Percentiles rank a stretch among this genome's conserved stretches.
Evolutionary conservation across 2,888 invertebrate genomes (phyloP).

Genomic region (Nephrotoma flavescens): DNA sequence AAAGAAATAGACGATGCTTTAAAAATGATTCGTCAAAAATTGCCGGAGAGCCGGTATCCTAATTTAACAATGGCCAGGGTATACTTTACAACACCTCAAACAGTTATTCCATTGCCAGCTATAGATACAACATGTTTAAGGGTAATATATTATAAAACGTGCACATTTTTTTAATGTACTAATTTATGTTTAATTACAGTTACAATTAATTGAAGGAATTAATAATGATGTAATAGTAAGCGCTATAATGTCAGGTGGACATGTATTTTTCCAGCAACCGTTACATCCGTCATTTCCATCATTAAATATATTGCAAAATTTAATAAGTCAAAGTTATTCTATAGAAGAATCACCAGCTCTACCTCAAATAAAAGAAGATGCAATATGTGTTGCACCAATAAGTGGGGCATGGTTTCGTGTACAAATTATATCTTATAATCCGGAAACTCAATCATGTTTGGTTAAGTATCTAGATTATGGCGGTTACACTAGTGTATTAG

Average conservation of each 20-base stretch:
- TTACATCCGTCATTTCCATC: slow-evolving; percentile 86
- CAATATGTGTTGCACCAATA: slow-evolving; percentile 76
- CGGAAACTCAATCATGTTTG: slow-evolving; percentile 55
- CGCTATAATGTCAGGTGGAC: slow-evolving; percentile 70
- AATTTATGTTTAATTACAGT: slow-evolving; percentile 33
- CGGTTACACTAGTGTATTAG: slow-evolving; percentile 70
- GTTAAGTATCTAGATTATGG: slow-evolving; percentile 92
- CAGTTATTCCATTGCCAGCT: slow-evolving; percentile 28
- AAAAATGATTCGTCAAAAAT: slow-evolving; percentile 68
- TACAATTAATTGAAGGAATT: slow-evolving; percentile 79
- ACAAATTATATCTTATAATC: slow-evolving; percentile 56
- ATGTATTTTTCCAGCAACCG: slow-evolving; percentile 90
- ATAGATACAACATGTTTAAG: slow-evolving; percentile 31
- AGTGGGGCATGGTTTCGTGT: slow-evolving; percentile 78
- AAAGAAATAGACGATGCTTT: slow-evolving; percentile 68
- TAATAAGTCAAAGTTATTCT: slow-evolving; percentile 72
- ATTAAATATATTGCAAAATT: slow-evolving; percentile 61
- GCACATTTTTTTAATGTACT: slow-evolving; percentile 6
- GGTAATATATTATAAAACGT: slow-evolving; percentile 21
- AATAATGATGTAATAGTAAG: slow-evolving; percentile 87
- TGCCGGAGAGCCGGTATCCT: slow-evolving; percentile 68
- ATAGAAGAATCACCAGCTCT: slow-evolving; percentile 63
- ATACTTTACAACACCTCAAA: slow-evolving; percentile 27
- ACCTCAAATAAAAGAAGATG: slow-evolving; percentile 60
- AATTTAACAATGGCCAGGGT: slow-evolving; percentile 50